Base-by-base conservation (phyloP, 1,140 invertebrate genomes). In the Holcopasites calliopsidis region DNA sequence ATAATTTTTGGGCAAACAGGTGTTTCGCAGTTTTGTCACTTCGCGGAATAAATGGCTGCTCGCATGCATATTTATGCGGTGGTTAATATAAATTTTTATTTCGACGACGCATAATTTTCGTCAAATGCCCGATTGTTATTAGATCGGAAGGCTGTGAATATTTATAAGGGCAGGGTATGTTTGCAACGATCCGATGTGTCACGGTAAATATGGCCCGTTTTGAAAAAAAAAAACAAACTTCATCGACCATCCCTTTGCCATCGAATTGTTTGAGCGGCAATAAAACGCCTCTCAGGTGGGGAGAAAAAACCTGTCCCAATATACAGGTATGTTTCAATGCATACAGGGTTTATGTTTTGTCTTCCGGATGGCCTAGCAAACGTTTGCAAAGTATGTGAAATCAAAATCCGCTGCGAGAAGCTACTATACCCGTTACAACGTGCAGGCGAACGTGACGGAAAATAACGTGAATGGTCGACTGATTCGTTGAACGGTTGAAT, bases 341-440 rank as follows among this genome's bases (percentile, higher is more conserved):
- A 54, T 6, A 40, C 44, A 21, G 11, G 7, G 60, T 71, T 61
- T 61, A 61, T 55, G 28, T 47, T 60, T 31, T 58, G 31, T 49
- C 68, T 71, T 61, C 31, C 42, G 42, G 42, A 28, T 71, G 55
- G 38, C 38, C 40, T 71, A 31, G 8, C 68, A 60, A 49, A 47
- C 58, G 47, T 52, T 73, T 33, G n/a, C 60, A 31, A 73, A 31
- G 49, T 64, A 64, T 54, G 35, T 26, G 35, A 42, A 64, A 64
- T 42, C 47, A 54, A 54, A 73, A 73, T 40, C 44, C 6, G 21
- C 4, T 49, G 38, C 18, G 21, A 44, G 42, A 21, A 21, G 18
- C 31, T 33, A 31, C 10, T 16, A 11, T 13, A 13, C 38, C 26
- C 13, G 26, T 42, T 62, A 10, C 10, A 21, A 10, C 0, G 13